Conservation (phyloP, 2,113 vertebrate genomes). For the Phodopus roborovskii region DNA sequence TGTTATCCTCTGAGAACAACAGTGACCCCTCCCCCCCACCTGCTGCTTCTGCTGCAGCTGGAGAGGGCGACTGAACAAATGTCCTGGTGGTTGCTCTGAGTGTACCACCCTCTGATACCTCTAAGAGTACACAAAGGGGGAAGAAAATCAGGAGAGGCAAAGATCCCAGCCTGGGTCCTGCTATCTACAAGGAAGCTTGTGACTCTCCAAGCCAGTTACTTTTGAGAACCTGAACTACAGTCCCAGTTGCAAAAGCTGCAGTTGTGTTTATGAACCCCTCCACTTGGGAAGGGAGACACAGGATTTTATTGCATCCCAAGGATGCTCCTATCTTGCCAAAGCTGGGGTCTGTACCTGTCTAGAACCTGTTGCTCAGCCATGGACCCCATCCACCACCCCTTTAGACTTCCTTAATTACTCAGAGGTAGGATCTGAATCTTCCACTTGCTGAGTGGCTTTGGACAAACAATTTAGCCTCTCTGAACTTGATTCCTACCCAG, state of each 20-base stretch:
- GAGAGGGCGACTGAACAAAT: fast-evolving
- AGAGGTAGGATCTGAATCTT: background rate
- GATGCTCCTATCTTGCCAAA: background rate
- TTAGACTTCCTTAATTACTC: background rate
- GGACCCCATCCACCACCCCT: too few species aligned
- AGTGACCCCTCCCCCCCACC: background rate
- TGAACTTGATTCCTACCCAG: background rate
- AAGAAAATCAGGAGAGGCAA: background rate
- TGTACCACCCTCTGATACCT: fast-evolving
- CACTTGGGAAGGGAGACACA: background rate
- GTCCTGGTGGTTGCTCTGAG: background rate
- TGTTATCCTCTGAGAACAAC: background rate
- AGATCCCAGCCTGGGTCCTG: background rate
- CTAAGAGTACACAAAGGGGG: too few species aligned
- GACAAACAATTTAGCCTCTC: background rate
- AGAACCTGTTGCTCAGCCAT: background rate
- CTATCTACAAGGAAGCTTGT: background rate
- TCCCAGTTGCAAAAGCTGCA: background rate
- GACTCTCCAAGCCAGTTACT: too few species aligned
- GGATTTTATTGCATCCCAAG: background rate
- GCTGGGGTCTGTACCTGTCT: background rate
- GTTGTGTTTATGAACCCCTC: background rate
- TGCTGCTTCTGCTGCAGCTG: background rate
- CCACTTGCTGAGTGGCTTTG: background rate
- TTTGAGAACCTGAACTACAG: background rate